phyloP scores from a whole-genome alignment of 2,797 vertebrate genomes.

The Sebastes wilsoni region DNA sequence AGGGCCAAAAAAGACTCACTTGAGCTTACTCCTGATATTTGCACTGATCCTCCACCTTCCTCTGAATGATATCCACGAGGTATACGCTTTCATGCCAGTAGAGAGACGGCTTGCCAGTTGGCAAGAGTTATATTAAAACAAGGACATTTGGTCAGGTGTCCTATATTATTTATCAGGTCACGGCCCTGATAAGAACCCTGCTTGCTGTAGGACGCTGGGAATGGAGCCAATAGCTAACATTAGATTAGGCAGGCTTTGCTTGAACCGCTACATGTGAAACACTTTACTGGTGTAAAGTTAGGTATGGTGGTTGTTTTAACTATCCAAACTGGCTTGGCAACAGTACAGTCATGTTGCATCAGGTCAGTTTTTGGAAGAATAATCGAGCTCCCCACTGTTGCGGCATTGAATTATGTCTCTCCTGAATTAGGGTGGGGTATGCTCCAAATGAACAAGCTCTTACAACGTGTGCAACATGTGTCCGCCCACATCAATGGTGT shows the following conservation, averaged over 20 bases:
- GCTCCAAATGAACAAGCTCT: neutral
- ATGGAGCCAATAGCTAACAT: neutral
- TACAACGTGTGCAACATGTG: neutral
- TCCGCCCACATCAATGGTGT: neutral
- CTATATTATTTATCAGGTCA: slow-evolving; percentile 25
- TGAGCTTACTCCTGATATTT: slow-evolving; percentile 22
- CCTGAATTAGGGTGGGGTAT: neutral
- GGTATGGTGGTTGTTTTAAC: neutral
- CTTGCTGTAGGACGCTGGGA: neutral
- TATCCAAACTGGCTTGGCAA: neutral
- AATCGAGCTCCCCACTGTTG: neutral
- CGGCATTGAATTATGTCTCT: neutral
- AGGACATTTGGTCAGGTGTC: slow-evolving; percentile 19
- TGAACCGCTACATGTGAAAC: neutral
- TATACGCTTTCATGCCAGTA: neutral
- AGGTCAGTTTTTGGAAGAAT: neutral
- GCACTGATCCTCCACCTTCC: neutral
- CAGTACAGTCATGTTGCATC: neutral
- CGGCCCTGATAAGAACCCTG: neutral
- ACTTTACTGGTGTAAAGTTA: neutral
- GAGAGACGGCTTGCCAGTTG: slow-evolving; percentile 5
- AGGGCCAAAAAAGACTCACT: slow-evolving; percentile 8
- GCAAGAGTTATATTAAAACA: neutral
- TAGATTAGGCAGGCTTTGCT: neutral
- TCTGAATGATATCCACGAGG: neutral